Base-by-base conservation (phyloP, 2,888 invertebrate genomes). In the Synanthedon andrenaeformis region DNA sequence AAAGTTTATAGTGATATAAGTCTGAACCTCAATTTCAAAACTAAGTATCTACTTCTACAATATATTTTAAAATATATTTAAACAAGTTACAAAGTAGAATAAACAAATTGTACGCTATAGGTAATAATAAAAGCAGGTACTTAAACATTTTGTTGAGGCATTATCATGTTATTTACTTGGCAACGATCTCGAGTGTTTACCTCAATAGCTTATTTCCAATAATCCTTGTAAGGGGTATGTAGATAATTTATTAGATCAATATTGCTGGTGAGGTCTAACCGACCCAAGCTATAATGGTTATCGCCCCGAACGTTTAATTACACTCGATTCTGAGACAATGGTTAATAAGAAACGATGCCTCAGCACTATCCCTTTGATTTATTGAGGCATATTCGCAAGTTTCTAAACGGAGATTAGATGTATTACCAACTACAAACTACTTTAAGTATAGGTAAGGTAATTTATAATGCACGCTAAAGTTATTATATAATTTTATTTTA, bases 181-280 rank as follows among this genome's bases (percentile, higher is more conserved):
- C 35, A 35, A 35, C 35, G 35, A 35, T 35, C 35, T 35, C 35
- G 35, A 35, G 35, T 35, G 35, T 70, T 69, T 68, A 74, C 71
- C 74, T 72, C 66, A 61, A 76, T 67, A 67, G 69, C 69, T 73
- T 66, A 69, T 69, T 67, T 67, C 63, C 78, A 73, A 80, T 79
- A 79, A 82, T 80, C 76, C 73, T 65, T 62, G 69, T 64, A 68
- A 58, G 49, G 28, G 12, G 41, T 70, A 66, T 72, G 68, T 69
- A 70, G 70, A 76, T 53, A 79, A 86, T 86, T 85, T 86, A 86
- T 84, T 79, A 70, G 78, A 80, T 82, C 82, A 83, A 85, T 86
- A 86, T 82, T 70, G 74, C 67, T 71, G 35, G 35, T 35, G 67
- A 76, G 79, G 76, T 76, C 74, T 76, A 74, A 71, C 76, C 71